Evolutionary conservation across 2,888 invertebrate genomes (phyloP).

Genomic region (Folsomia manolachei): DNA sequence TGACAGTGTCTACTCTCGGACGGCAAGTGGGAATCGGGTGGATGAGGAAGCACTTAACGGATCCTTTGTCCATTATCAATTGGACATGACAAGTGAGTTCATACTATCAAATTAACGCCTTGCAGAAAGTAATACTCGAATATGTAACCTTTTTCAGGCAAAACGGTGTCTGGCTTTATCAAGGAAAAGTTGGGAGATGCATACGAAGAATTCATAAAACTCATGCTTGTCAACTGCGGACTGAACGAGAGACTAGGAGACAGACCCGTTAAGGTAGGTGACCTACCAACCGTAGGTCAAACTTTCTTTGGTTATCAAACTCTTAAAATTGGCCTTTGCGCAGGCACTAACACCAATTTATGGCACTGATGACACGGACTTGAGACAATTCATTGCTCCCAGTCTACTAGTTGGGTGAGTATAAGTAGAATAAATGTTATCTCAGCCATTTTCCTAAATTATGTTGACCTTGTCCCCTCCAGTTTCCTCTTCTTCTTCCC

Average conservation of each 20-base stretch:
- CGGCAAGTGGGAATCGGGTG: constrained; percentile 29
- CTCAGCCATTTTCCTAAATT: not conserved
- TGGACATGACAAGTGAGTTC: constrained; percentile 37
- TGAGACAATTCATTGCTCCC: constrained; percentile 94
- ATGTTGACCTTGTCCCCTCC: not conserved
- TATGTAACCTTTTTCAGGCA: not conserved
- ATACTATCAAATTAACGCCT: too few relatives aligned
- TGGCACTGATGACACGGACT: constrained; percentile 83
- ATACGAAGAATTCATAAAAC: constrained; percentile 28
- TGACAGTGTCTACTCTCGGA: constrained; percentile 24
- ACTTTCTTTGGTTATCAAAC: too few relatives aligned
- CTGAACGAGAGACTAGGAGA: constrained; percentile 31
- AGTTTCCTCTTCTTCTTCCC: constrained; percentile 38
- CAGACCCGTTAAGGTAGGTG: constrained; percentile 29
- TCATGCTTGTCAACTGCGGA: constrained; percentile 29
- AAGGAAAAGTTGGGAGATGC: not conserved
- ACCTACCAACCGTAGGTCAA: too few relatives aligned
- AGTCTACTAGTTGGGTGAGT: constrained; percentile 57
- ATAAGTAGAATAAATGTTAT: not conserved
- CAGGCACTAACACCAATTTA: constrained; percentile 67
- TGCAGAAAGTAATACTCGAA: too few relatives aligned
- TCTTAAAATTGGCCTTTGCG: not conserved
- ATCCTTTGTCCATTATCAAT: constrained; percentile 25
- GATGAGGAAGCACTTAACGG: constrained; percentile 33
- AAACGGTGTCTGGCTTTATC: not conserved